Conservation (phyloP, 2,888 invertebrate genomes). For the Erannis defoliaria region DNA sequence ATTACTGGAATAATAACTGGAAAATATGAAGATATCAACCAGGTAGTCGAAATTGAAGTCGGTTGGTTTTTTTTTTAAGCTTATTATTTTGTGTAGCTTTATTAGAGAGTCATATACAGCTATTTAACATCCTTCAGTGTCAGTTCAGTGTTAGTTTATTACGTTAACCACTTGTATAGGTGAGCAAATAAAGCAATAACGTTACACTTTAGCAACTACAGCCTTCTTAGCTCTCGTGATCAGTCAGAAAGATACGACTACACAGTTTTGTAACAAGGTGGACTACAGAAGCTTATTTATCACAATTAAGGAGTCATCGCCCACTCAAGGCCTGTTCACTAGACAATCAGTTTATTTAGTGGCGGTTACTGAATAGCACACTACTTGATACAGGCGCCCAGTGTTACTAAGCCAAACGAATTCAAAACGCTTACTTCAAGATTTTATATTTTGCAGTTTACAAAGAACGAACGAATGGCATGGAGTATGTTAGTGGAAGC, state of each 20-base stretch:
- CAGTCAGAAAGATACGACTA: conserved; percentile 22
- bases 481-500: no score
- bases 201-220: conserved; percentile 6
- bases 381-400: neutral
- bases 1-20: no score
- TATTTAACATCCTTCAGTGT: neutral
- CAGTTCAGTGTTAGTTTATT: neutral
- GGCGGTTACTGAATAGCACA: neutral
- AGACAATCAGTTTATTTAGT: conserved; percentile 31
- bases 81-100: no score
- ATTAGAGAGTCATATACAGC: neutral
- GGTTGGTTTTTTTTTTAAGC: no score
- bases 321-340: conserved; percentile 32
- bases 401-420: neutral
- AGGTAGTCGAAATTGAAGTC: no score
- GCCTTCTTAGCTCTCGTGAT: conserved; percentile 3
- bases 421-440: neutral
- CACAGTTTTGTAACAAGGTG: conserved; percentile 17
- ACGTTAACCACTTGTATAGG: neutral
- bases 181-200: conserved; percentile 2
- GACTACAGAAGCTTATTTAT: conserved; percentile 25
- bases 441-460: no score
- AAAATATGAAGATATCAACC: no score
- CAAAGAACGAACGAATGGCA: no score
- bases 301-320: conserved; percentile 34